Evolutionary conservation across 1,140 invertebrate species (phyloP).

Genomic region (Dreissena rostriformis): DNA sequence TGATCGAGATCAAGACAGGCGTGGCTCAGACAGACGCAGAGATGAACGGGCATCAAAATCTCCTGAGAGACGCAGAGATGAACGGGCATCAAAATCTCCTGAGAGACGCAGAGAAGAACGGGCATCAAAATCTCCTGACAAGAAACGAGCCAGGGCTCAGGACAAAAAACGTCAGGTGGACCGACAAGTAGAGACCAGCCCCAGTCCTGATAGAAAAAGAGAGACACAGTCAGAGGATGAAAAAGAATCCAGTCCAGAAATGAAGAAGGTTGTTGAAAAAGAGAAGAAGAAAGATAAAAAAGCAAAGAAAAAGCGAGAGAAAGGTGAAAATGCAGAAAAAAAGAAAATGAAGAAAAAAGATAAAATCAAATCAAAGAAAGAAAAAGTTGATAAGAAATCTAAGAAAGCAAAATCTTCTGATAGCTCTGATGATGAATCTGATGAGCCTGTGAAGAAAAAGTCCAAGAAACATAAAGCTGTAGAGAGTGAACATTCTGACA

Average conservation of each 20-base stretch:
- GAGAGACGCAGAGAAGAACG: conserved; percentile 21
- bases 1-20: conserved; percentile 23
- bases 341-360: conserved; percentile 56
- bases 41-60: too few relatives aligned
- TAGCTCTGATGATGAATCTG: conserved; percentile 32
- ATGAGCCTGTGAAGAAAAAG: conserved; percentile 14
- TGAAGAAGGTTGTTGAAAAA: conserved; percentile 29
- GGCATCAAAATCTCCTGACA: conserved; percentile 13
- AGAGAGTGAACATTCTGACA: conserved; percentile 30
- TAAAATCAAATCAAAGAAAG: conserved; percentile 44
- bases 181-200: not conserved
- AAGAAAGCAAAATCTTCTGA: conserved; percentile 1
- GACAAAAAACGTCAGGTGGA: conserved; percentile 19
- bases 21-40: not conserved
- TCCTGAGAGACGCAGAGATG: not conserved
- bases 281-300: conserved; percentile 45
- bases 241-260: conserved; percentile 11
- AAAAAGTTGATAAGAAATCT: conserved; percentile 45
- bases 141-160: not conserved
- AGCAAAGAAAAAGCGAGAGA: conserved; percentile 50
- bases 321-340: conserved; percentile 44
- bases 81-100: not conserved
- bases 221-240: not conserved
- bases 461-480: conserved; percentile 41
- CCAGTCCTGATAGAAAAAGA: conserved; percentile 8